Evolutionary conservation across 2,888 invertebrate genomes (phyloP).

Genomic region (Uropetala carovei): DNA sequence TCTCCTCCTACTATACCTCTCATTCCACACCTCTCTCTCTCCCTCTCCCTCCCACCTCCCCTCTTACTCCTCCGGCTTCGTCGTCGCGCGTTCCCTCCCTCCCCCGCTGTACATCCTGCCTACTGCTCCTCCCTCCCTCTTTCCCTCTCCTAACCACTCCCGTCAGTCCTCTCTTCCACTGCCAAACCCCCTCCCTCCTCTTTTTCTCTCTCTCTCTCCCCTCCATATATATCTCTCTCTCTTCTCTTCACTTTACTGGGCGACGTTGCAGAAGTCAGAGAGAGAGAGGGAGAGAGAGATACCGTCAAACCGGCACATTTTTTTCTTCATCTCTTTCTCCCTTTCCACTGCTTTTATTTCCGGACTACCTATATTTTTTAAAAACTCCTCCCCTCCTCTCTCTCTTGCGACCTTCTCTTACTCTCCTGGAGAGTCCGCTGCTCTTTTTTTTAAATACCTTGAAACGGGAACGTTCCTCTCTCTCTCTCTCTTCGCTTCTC

Average conservation of each 20-base stretch:
- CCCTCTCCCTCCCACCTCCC: not conserved
- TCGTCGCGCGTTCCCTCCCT: too few species aligned
- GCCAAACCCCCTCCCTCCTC: not conserved
- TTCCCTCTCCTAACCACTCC: too few species aligned
- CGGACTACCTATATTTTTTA: conserved; percentile 21
- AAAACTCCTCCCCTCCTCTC: not conserved
- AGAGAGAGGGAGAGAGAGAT: too few species aligned
- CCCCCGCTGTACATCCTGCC: too few species aligned
- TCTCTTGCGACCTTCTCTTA: too few species aligned
- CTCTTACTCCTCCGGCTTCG: not conserved
- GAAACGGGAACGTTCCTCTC: not conserved
- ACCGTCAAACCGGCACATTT: not conserved
- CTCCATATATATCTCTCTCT: not conserved
- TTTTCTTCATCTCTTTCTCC: not conserved
- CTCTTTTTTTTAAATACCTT: too few species aligned
- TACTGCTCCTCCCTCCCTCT: too few species aligned
- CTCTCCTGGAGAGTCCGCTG: too few species aligned
- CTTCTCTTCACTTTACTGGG: not conserved
- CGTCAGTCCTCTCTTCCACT: too few species aligned
- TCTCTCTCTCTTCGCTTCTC: not conserved
- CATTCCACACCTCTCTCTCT: not conserved
- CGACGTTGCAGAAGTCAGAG: not conserved
- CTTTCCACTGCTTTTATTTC: conserved; percentile 4
- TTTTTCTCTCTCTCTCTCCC: not conserved
- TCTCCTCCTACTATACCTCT: too few species aligned